These are phyloP conservation scores for Nannobrachium achirus DNA, from an alignment of 2,113 vertebrate genomes.

Conservation along the genomic window DNA sequence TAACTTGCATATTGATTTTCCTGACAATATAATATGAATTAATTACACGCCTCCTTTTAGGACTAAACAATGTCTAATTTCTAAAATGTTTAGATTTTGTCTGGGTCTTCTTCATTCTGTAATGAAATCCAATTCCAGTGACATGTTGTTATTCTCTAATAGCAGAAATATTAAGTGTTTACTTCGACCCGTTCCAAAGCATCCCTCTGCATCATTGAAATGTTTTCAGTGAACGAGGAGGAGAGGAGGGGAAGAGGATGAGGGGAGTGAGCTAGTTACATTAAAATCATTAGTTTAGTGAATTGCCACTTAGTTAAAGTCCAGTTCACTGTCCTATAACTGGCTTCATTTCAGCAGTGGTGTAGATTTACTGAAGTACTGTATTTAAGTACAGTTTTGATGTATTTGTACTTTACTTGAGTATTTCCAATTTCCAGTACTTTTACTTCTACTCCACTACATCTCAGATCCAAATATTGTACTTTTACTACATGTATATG, in stretches of 20 bases:
- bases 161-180: slow-evolving; percentile 54
- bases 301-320: slow-evolving; percentile 24
- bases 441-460: too few species aligned
- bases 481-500: too few species aligned
- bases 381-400: too few species aligned
- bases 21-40: slow-evolving; percentile 59
- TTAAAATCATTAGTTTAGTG: slow-evolving; percentile 49
- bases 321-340: slow-evolving; percentile 1
- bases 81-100: slow-evolving; percentile 35
- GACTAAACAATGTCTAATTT: too few species aligned
- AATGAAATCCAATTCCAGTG: slow-evolving; percentile 58
- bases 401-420: too few species aligned
- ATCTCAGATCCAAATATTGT: too few species aligned
- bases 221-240: slow-evolving; percentile 38
- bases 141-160: slow-evolving; percentile 57
- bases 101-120: slow-evolving; percentile 12
- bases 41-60: slow-evolving; percentile 46
- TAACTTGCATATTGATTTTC: slow-evolving; percentile 67
- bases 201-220: slow-evolving; percentile 65
- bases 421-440: too few species aligned
- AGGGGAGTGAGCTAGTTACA: slow-evolving; percentile 25
- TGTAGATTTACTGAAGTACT: too few species aligned
- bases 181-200: slow-evolving; percentile 63
- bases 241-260: slow-evolving; percentile 27
- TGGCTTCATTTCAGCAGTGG: slow-evolving; percentile 12